Percentiles rank a stretch among this genome's conserved stretches.
phyloP scores from a whole-genome alignment of 2,888 invertebrate genomes.

The Eupithecia tripunctaria region DNA sequence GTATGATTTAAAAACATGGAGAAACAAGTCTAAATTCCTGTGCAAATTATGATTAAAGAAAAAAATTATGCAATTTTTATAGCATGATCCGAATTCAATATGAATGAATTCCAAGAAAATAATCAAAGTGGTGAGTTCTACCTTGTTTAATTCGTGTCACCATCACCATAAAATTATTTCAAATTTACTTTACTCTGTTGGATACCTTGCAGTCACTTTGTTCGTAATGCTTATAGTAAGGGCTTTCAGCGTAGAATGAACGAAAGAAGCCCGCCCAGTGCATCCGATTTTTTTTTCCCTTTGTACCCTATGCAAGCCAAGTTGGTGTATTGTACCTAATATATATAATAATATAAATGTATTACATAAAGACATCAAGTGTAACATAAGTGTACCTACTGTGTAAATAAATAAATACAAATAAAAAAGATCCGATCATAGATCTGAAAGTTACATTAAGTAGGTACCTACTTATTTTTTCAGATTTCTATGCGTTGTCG shows the following conservation, averaged over 20 bases:
- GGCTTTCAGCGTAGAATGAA: background rate
- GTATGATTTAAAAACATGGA: background rate
- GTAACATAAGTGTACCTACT: too few species aligned
- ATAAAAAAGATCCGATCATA: too few species aligned
- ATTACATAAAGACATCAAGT: too few species aligned
- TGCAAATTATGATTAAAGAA: background rate
- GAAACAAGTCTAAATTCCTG: background rate
- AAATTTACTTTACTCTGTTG: background rate
- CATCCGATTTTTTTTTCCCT: too few species aligned
- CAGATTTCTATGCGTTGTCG: constrained; percentile 32
- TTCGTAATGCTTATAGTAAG: background rate
- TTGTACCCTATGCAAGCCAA: too few species aligned
- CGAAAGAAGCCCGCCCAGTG: too few species aligned
- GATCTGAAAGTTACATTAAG: too few species aligned
- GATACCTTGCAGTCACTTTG: background rate
- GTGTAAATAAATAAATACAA: too few species aligned
- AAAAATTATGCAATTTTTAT: background rate
- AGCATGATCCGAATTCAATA: background rate
- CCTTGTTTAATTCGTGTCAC: background rate
- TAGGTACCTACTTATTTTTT: constrained; percentile 20
- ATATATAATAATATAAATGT: too few species aligned
- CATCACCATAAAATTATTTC: background rate
- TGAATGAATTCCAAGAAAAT: background rate
- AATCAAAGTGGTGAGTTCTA: background rate
- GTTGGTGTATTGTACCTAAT: too few species aligned